Evolutionary conservation across 1,140 invertebrate species (phyloP).

Genomic region (Leptinotarsa texana): DNA sequence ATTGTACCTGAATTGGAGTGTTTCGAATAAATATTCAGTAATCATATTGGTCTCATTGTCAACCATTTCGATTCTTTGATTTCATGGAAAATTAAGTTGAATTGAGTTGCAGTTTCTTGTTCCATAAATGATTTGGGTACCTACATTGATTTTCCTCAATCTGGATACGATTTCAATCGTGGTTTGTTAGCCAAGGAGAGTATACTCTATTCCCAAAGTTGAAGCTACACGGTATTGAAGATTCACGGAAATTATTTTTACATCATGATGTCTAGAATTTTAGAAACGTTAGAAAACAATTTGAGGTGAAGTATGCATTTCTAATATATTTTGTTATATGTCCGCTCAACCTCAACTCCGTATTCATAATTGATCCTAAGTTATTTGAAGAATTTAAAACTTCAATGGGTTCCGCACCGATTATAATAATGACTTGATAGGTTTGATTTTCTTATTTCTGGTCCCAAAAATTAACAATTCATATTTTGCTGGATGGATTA

Average conservation of each 20-base stretch:
- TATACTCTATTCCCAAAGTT: not conserved
- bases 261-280: not conserved
- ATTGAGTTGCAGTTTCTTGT: not conserved
- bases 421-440: not conserved
- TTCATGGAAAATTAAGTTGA: too few relatives aligned
- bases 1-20: too few relatives aligned
- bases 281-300: not conserved
- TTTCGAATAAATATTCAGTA: too few relatives aligned
- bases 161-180: not conserved
- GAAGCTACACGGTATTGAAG: not conserved
- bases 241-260: not conserved
- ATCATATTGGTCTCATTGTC: too few relatives aligned
- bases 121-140: not conserved
- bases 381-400: not conserved
- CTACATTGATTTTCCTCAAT: not conserved
- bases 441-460: not conserved
- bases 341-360: not conserved
- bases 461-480: not conserved
- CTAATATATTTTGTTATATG: not conserved
- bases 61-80: too few relatives aligned
- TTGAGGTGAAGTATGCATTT: not conserved
- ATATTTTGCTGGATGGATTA: not conserved
- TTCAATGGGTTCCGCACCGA: not conserved
- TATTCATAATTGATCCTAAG: not conserved
- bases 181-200: not conserved